These are phyloP conservation scores for Crocidura indochinensis DNA, from an alignment of 2,797 vertebrate genomes.

Conservation along the genomic window DNA sequence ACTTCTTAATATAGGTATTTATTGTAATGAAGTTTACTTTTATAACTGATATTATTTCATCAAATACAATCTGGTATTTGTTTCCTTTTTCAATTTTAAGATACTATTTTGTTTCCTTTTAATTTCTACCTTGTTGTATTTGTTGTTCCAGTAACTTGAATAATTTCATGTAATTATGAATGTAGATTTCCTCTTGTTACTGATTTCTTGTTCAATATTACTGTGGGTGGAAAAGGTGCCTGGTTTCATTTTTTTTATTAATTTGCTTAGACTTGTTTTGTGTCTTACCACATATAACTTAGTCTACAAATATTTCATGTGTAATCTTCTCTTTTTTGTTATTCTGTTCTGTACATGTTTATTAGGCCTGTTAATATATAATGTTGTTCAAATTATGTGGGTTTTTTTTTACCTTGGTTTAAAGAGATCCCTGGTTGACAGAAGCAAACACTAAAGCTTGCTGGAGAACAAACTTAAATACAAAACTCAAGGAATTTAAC, in stretches of 20 bases:
- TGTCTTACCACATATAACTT: neutral
- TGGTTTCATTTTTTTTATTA: neutral
- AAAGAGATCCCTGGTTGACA: neutral
- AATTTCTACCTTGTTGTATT: neutral
- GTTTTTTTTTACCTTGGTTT: neutral
- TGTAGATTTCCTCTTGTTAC: neutral
- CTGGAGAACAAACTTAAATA: constrained; percentile 1
- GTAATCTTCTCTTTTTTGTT: neutral
- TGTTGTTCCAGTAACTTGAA: neutral
- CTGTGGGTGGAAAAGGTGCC: neutral
- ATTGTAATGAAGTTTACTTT: neutral
- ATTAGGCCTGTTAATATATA: neutral
- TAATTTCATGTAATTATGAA: neutral
- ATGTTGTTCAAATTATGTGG: neutral
- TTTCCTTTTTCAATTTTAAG: neutral
- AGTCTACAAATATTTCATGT: neutral
- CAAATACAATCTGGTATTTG: neutral
- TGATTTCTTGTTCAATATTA: neutral
- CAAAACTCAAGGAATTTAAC: neutral
- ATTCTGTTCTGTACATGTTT: neutral
- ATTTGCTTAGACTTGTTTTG: neutral
- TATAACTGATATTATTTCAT: neutral
- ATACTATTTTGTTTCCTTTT: neutral
- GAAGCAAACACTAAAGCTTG: neutral
- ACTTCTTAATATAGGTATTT: neutral